These are phyloP conservation scores for Musca domestica DNA, from an alignment of 1,140 invertebrate genomes.

Conservation along the genomic window DNA sequence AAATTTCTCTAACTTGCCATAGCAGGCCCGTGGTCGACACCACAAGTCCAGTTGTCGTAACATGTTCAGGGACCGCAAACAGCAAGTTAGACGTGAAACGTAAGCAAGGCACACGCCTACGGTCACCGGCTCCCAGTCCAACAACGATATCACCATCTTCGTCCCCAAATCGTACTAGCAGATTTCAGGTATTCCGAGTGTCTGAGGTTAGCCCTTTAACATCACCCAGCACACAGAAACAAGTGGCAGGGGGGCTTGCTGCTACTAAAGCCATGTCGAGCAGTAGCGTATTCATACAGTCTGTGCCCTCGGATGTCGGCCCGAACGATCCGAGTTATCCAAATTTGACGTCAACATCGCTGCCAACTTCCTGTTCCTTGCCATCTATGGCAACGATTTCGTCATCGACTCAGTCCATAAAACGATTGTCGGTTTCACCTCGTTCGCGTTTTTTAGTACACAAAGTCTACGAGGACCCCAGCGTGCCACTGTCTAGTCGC, in stretches of 20 bases:
- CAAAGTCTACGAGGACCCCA: constrained; percentile 48
- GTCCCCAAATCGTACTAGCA: constrained; percentile 61
- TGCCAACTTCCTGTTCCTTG: constrained; percentile 47
- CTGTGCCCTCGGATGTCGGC: constrained; percentile 3
- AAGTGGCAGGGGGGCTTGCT: constrained; percentile 13
- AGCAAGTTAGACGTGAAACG: constrained; percentile 55
- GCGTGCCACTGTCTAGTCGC: constrained; percentile 36
- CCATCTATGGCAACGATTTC: constrained; percentile 48
- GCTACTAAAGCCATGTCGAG: constrained; percentile 30
- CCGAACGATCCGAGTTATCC: not conserved
- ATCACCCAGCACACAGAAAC: constrained; percentile 38
- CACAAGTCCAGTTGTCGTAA: constrained; percentile 37
- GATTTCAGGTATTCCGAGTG: constrained; percentile 62
- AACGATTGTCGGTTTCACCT: constrained; percentile 43
- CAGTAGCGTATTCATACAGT: constrained; percentile 48
- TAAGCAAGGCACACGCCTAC: constrained; percentile 59
- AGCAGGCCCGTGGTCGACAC: constrained; percentile 45
- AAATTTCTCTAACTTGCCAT: constrained; percentile 61
- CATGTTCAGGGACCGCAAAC: constrained; percentile 33
- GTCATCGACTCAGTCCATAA: constrained; percentile 47
- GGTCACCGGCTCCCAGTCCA: constrained; percentile 68
- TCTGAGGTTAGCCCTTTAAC: constrained; percentile 52
- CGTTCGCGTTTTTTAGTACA: constrained; percentile 49
- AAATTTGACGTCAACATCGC: constrained; percentile 10
- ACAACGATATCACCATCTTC: constrained; percentile 68